Evolutionary conservation across 2,888 invertebrate species (phyloP).

Genomic region (Eueremaeus valkanovi): DNA sequence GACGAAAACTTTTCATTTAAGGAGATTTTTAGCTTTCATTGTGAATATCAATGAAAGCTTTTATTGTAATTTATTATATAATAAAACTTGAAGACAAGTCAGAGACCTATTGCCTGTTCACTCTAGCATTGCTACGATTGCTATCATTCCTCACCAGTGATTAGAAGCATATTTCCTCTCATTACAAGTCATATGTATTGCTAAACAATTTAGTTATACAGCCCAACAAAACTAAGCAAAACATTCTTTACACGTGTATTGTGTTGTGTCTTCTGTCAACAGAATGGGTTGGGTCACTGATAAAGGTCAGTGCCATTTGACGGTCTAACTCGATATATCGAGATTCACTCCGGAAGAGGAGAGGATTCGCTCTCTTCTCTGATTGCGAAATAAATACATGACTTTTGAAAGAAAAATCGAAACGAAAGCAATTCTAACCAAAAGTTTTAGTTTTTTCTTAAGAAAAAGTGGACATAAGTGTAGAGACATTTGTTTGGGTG

Average conservation of each 20-base stretch:
- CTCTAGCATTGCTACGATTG: not conserved
- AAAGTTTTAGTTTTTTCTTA: not conserved
- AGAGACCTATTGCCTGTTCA: conserved; percentile 6
- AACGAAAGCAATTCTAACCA: not conserved
- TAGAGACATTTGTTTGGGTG: not conserved
- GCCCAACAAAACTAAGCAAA: not conserved
- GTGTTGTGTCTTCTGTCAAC: conserved; percentile 3
- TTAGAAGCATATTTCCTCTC: conserved; percentile 28
- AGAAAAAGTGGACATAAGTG: not conserved
- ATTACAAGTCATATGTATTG: not conserved
- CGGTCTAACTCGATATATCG: not conserved
- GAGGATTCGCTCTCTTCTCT: conserved; percentile 9
- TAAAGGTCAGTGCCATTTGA: conserved; percentile 25
- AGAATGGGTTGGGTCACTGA: conserved; percentile 31
- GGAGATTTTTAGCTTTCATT: too few species aligned
- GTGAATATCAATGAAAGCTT: too few species aligned
- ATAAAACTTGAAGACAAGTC: not conserved
- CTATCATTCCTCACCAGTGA: not conserved
- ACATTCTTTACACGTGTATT: conserved; percentile 16
- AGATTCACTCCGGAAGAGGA: conserved; percentile 25
- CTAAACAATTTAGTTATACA: not conserved
- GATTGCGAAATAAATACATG: not conserved
- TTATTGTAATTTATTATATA: not conserved
- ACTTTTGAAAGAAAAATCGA: not conserved
- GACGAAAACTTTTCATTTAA: not conserved